A percentile compares a stretch with the other conserved stretches of the same genome.
Conservation (phyloP, 1,140 invertebrate genomes). For the Drosophila subobscura region DNA sequence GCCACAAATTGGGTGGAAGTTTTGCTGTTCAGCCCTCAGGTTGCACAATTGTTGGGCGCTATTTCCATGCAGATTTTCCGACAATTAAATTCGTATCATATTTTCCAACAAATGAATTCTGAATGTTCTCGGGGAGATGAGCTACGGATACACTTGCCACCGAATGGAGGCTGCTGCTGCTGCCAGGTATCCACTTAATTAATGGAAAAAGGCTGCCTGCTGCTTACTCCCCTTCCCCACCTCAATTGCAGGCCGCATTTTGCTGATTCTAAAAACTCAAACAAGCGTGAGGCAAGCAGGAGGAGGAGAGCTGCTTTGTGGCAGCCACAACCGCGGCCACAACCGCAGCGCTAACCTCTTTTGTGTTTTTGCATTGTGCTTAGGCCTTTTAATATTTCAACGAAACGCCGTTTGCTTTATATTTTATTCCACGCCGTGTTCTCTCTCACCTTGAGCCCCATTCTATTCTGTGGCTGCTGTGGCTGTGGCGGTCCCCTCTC, state of each 20-base stretch:
- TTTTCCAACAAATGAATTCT: not conserved
- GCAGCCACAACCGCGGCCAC: constrained; percentile 27
- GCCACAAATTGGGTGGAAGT: not conserved
- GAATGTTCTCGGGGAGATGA: not conserved
- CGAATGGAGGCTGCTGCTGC: not conserved
- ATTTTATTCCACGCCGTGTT: constrained; percentile 18
- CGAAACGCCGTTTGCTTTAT: constrained; percentile 40
- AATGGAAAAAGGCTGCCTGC: constrained; percentile 38
- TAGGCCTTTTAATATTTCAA: constrained; percentile 78
- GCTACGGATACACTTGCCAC: constrained; percentile 11
- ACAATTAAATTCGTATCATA: constrained; percentile 23
- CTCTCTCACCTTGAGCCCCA: constrained; percentile 56
- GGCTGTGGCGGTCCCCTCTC: too few species aligned
- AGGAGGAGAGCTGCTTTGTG: not conserved
- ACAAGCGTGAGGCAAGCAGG: too few species aligned
- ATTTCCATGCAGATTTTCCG: constrained; percentile 5
- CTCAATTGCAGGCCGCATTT: too few species aligned
- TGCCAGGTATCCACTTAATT: constrained; percentile 49
- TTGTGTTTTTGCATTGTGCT: constrained; percentile 75
- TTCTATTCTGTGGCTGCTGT: constrained; percentile 7
- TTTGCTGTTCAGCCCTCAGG: not conserved
- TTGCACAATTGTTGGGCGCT: not conserved
- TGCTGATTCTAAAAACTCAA: too few species aligned
- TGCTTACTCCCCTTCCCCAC: not conserved
- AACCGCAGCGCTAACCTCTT: constrained; percentile 39